Evolutionary conservation across 2,113 vertebrate species (phyloP).

Genomic region (Sander vitreus): DNA sequence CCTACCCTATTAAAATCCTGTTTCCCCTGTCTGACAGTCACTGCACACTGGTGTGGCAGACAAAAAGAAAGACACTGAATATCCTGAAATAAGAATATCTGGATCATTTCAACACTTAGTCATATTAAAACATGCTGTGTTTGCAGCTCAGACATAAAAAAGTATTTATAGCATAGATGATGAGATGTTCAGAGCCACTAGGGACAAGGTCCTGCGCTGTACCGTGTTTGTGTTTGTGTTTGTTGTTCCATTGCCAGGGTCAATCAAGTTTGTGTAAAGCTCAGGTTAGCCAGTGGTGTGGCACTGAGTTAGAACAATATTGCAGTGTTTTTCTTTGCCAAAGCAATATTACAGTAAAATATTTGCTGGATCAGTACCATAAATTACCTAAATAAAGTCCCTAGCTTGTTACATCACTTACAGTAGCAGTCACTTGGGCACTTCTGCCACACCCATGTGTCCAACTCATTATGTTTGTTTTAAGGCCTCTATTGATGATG

Average conservation of each 20-base stretch:
- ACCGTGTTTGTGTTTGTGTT: too few relatives aligned
- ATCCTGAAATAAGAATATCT: not conserved
- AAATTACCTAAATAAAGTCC: not conserved
- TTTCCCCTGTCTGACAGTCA: constrained; percentile 35
- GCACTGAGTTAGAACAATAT: not conserved
- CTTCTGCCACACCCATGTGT: not conserved
- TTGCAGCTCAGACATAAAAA: not conserved
- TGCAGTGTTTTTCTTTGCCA: too few relatives aligned
- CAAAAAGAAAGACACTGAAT: not conserved
- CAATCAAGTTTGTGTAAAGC: too few relatives aligned
- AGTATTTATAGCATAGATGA: too few relatives aligned
- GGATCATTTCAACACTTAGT: too few relatives aligned
- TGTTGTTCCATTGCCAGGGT: too few relatives aligned
- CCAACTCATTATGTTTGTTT: constrained; percentile 1
- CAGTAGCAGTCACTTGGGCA: not conserved
- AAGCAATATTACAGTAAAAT: not conserved
- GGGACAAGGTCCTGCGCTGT: too few relatives aligned
- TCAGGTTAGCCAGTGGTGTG: too few relatives aligned
- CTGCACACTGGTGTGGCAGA: not conserved
- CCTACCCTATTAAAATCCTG: constrained; percentile 31
- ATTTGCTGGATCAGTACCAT: not conserved
- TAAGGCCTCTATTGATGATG: not conserved
- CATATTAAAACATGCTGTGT: not conserved
- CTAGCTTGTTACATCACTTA: not conserved
- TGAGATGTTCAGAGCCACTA: too few relatives aligned